Evolutionary conservation across 2,797 vertebrate species (phyloP).

Genomic region (Clangula hyemalis): DNA sequence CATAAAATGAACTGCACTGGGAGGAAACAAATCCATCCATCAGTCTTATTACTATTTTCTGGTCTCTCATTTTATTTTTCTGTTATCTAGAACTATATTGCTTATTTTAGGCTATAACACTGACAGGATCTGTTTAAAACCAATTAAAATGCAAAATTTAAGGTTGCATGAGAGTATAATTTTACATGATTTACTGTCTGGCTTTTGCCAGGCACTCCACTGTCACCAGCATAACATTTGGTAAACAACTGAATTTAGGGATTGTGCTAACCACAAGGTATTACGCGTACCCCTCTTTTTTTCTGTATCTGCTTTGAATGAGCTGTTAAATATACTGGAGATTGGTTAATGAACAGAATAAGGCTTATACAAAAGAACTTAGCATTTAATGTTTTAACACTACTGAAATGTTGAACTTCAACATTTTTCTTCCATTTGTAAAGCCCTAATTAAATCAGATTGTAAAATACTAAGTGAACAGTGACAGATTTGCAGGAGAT

Average conservation of each 20-base stretch:
- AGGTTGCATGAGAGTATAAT: slow-evolving; percentile 41
- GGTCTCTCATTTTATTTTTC: slow-evolving; percentile 47
- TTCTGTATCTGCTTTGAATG: slow-evolving; percentile 25
- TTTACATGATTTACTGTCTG: slow-evolving; percentile 58
- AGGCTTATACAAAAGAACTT: slow-evolving; percentile 31
- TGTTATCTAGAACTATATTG: slow-evolving; percentile 22
- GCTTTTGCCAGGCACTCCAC: slow-evolving; percentile 37
- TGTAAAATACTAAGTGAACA: slow-evolving; percentile 19
- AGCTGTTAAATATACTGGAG: slow-evolving; percentile 6
- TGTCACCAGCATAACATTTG: slow-evolving; percentile 63
- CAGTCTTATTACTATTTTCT: slow-evolving; percentile 40
- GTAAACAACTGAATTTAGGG: slow-evolving; percentile 66
- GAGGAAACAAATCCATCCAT: slow-evolving; percentile 28
- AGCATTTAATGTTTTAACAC: slow-evolving; percentile 52
- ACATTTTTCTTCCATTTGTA: slow-evolving; percentile 53
- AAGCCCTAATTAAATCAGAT: slow-evolving; percentile 61
- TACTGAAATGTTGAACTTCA: slow-evolving; percentile 52
- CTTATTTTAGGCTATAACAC: slow-evolving; percentile 37
- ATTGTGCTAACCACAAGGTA: slow-evolving; percentile 14
- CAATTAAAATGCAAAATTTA: slow-evolving; percentile 73
- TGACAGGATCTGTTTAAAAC: slow-evolving; percentile 51
- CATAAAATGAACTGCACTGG: slow-evolving; percentile 21
- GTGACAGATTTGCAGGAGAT: slow-evolving; percentile 12
- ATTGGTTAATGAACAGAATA: background rate
- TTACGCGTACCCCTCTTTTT: slow-evolving; percentile 5